These are phyloP conservation scores for Melolontha melolontha DNA, from an alignment of 2,888 invertebrate species.

Conservation along the genomic window DNA sequence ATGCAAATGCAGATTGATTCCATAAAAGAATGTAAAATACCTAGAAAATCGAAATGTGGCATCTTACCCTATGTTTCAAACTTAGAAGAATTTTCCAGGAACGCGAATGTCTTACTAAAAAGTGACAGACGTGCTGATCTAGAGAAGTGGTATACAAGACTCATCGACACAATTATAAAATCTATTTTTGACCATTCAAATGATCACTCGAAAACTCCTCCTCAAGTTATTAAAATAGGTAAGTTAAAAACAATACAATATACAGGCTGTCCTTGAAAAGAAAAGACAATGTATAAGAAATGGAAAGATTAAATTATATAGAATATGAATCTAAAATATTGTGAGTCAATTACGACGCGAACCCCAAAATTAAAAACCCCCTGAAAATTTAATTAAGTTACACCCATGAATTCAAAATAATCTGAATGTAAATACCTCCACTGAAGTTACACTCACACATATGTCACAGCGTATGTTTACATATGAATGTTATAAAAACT, in stretches of 20 bases:
- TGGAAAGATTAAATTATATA: too few species aligned
- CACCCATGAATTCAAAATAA: too few species aligned
- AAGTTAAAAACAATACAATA: conserved; percentile 48
- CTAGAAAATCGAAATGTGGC: conserved; percentile 85
- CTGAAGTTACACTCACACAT: too few species aligned
- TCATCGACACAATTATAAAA: conserved; percentile 87
- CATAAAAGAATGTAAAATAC: conserved; percentile 81
- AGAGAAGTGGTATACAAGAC: conserved; percentile 89
- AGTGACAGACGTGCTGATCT: conserved; percentile 90
- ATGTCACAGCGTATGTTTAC: too few species aligned
- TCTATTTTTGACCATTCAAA: conserved; percentile 81
- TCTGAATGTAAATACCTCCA: too few species aligned
- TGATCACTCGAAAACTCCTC: conserved; percentile 92
- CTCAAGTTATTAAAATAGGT: conserved; percentile 92
- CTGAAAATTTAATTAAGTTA: too few species aligned
- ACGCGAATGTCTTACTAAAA: conserved; percentile 89
- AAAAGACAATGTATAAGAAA: too few species aligned
- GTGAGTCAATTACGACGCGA: too few species aligned
- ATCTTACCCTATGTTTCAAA: conserved; percentile 90
- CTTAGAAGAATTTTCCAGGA: conserved; percentile 89
- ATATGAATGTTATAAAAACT: too few species aligned
- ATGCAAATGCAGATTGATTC: conserved; percentile 87
- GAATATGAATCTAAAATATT: too few species aligned
- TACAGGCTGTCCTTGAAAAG: too few species aligned
- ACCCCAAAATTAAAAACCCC: too few species aligned